Percentiles rank a stretch among this genome's conserved stretches.
phyloP scores from a whole-genome alignment of 2,888 invertebrate species.

The Pristionchus mayeri region DNA sequence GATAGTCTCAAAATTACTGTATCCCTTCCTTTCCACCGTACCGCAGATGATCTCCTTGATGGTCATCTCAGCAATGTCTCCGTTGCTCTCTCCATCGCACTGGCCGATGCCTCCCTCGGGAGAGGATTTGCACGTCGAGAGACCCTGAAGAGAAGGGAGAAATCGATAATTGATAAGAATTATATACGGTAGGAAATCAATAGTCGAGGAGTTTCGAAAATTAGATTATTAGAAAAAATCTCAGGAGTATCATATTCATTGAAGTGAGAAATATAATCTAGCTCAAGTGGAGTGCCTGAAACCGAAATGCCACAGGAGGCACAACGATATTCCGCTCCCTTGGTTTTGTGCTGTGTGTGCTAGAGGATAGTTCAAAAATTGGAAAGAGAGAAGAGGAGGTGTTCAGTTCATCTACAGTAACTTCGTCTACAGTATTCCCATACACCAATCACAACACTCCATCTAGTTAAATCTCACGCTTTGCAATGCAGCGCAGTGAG shows the following conservation, averaged over 20 bases:
- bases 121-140: constrained; percentile 72
- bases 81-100: constrained; percentile 59
- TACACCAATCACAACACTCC: background rate
- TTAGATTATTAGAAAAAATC: too few relatives aligned
- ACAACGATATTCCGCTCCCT: too few relatives aligned
- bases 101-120: constrained; percentile 68
- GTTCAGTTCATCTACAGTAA: background rate
- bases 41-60: constrained; percentile 97
- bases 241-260: too few relatives aligned
- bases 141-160: constrained; percentile 50
- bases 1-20: background rate
- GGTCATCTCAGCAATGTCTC: constrained; percentile 84
- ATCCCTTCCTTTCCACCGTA: constrained; percentile 75
- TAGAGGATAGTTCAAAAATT: too few relatives aligned
- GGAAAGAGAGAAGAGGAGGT: background rate
- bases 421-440: background rate
- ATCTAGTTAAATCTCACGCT: background rate
- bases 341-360: too few relatives aligned
- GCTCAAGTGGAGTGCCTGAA: too few relatives aligned
- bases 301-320: too few relatives aligned
- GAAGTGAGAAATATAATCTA: too few relatives aligned
- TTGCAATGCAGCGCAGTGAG: constrained; percentile 4
- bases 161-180: background rate
- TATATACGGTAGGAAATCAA: too few relatives aligned
- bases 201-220: too few relatives aligned